A percentile compares a stretch with the other conserved stretches of the same genome.
Conservation (phyloP, 2,888 invertebrate genomes). For the Aphodius granarius region DNA sequence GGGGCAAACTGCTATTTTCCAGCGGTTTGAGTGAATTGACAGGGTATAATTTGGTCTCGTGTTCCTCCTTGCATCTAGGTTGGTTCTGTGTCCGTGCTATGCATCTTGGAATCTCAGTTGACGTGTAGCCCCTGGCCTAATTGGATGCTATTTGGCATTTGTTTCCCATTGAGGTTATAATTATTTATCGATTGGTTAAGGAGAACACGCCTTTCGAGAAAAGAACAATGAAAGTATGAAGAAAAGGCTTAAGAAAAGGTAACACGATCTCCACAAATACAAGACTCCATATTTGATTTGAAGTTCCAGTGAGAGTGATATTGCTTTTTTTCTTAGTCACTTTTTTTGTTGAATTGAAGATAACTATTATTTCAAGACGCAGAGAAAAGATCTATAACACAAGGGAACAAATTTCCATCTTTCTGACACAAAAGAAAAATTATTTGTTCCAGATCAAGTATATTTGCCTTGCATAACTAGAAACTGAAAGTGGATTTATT, state of each 20-base stretch:
- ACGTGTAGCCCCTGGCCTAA: slow-evolving; percentile 29
- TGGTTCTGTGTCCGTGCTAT: not conserved
- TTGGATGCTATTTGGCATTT: slow-evolving; percentile 34
- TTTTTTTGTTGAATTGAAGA: too few relatives aligned
- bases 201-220: slow-evolving; percentile 33
- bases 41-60: slow-evolving; percentile 42
- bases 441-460: too few relatives aligned
- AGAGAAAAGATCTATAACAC: too few relatives aligned
- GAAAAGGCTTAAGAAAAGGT: not conserved
- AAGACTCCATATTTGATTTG: too few relatives aligned
- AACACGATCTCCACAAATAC: not conserved
- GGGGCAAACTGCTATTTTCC: slow-evolving; percentile 26
- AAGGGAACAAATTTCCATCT: too few relatives aligned
- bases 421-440: too few relatives aligned
- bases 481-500: too few relatives aligned
- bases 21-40: slow-evolving; percentile 33
- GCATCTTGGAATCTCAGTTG: slow-evolving; percentile 21
- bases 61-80: slow-evolving; percentile 30
- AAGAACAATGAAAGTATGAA: not conserved
- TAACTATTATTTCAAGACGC: too few relatives aligned
- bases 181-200: slow-evolving; percentile 35
- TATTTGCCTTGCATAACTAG: too few relatives aligned
- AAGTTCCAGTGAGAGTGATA: too few relatives aligned
- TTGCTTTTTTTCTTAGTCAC: too few relatives aligned
- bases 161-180: slow-evolving; percentile 36